Evolutionary conservation across 2,888 invertebrate genomes (phyloP), one percentile per base, ranked within the genome.

Genomic region (Punctoribates punctum): DNA sequence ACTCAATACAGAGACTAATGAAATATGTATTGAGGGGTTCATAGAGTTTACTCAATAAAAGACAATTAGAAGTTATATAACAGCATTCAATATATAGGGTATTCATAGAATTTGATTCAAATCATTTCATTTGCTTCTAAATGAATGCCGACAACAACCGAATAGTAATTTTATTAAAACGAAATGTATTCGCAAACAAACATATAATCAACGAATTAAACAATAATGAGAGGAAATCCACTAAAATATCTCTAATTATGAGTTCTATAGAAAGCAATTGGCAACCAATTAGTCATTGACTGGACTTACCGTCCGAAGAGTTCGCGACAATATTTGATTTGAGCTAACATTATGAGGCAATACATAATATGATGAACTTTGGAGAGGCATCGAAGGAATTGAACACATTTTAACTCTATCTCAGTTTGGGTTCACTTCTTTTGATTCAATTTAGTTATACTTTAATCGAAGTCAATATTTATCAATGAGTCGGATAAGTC

Each of bases 1-100:
- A 20, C 23, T 54, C 54, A 20, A 34, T n/a, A 65, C n/a, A 8
- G 2, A 65, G 38, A n/a, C 34, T 65, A 65, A 65, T 65, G 65
- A 65, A 65, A 65, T 38, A 65, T 65, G 65, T 38, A 65, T 65
- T 65, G n/a, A 29, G 65, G 38, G 65, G 65, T 65, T 65, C 38
- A 65, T 65, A 65, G 65, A 65, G 65, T 65, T 65, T 65, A 20
- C n/a, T 34, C 27, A 65, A 34, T n/a, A 65, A n/a, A 65, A 65
- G 17, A 1, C 38, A 65, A 65, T 65, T 11, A 65, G 29, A 65
- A 17, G 38, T 65, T 65, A 65, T 65, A 27, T 65, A 38, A 65
- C 38, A 0, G 4, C 5, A 38, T 8, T 38, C 25, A 27, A 15
- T 60, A 27, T 65, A 27, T 1, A 27, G 65, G 11, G 27, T 27